These are phyloP conservation scores for Drosophila persimilis DNA, from an alignment of 1,140 invertebrate species.

Conservation along the genomic window DNA sequence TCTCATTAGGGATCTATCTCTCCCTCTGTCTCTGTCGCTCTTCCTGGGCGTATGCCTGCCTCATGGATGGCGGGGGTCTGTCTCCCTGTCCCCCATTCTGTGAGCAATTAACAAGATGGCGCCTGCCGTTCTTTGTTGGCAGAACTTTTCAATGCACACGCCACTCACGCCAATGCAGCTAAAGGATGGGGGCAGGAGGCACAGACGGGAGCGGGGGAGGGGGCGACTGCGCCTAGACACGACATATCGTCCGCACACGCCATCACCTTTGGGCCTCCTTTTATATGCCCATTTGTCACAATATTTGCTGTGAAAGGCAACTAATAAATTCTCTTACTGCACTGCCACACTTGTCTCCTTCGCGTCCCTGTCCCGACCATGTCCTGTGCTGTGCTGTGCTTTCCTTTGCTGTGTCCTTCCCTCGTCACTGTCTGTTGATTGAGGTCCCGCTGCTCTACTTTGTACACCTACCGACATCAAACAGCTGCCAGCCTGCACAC, in stretches of 20 bases:
- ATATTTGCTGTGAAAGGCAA: constrained; percentile 74
- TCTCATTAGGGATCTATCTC: too few relatives aligned
- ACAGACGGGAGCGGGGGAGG: background rate
- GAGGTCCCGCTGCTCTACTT: too few relatives aligned
- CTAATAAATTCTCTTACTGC: constrained; percentile 71
- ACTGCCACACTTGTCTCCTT: constrained; percentile 10
- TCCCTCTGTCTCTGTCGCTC: too few relatives aligned
- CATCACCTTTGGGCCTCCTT: constrained; percentile 42
- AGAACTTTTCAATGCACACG: constrained; percentile 42
- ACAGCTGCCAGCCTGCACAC: too few relatives aligned
- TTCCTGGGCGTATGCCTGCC: too few relatives aligned
- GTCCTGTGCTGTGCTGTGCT: background rate
- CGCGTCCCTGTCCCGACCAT: background rate
- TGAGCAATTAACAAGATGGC: constrained; percentile 68
- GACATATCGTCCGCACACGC: constrained; percentile 1
- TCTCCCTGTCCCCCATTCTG: background rate
- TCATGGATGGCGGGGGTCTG: too few relatives aligned
- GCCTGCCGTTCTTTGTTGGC: constrained; percentile 32
- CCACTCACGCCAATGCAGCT: constrained; percentile 25
- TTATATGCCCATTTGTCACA: constrained; percentile 73
- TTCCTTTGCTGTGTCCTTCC: too few relatives aligned
- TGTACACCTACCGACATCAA: too few relatives aligned
- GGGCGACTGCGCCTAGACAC: constrained; percentile 31
- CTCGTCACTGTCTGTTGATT: too few relatives aligned
- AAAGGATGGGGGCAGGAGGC: constrained; percentile 7